These are phyloP conservation scores for Halcyon badia DNA, from an alignment of 2,797 vertebrate species.

Conservation along the genomic window DNA sequence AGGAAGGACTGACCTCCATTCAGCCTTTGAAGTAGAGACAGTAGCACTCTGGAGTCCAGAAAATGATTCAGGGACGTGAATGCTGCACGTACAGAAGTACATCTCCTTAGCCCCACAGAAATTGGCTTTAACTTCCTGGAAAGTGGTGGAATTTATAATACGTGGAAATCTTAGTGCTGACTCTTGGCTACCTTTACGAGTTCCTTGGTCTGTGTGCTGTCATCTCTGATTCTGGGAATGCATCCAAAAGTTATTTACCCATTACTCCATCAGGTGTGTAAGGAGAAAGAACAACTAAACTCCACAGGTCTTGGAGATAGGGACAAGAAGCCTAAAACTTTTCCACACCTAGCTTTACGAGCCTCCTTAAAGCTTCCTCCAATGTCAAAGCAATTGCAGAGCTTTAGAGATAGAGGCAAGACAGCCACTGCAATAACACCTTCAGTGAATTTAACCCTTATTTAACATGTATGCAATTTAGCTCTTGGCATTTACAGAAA, in stretches of 20 bases:
- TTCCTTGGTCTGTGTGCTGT: neutral
- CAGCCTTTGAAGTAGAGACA: neutral
- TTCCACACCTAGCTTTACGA: neutral
- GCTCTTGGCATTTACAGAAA: constrained; percentile 23
- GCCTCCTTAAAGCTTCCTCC: neutral
- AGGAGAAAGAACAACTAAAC: neutral
- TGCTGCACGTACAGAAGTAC: neutral
- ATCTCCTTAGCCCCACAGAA: neutral
- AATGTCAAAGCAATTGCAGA: neutral
- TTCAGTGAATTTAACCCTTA: neutral
- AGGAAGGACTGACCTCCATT: neutral
- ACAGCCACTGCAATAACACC: neutral
- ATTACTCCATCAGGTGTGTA: neutral
- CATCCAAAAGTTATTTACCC: neutral
- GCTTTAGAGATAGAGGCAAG: neutral
- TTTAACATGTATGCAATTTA: neutral
- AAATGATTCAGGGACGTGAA: neutral
- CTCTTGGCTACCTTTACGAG: neutral
- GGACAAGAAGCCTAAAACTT: neutral
- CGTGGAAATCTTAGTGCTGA: rapidly evolving
- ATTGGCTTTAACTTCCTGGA: neutral
- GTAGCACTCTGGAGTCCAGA: neutral
- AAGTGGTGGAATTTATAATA: neutral
- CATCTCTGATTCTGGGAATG: neutral
- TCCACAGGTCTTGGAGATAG: neutral